A percentile compares a stretch with the other conserved stretches of the same genome.
These are phyloP conservation scores for Megaceryle alcyon DNA, from an alignment of 2,797 vertebrate genomes.

Conservation along the genomic window DNA sequence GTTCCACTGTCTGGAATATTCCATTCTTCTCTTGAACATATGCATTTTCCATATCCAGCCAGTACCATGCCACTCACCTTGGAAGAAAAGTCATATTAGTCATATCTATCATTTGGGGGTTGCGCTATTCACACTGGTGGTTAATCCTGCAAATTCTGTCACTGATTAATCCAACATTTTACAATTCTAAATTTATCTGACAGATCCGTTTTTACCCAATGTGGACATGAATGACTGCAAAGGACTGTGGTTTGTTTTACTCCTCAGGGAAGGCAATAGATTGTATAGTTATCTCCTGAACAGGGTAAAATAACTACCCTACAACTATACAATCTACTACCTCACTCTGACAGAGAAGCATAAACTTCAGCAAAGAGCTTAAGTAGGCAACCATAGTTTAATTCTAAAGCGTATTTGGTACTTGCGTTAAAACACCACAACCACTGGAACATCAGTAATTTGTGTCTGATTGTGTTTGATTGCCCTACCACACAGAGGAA, in stretches of 20 bases:
- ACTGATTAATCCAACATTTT: neutral
- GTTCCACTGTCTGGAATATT: neutral
- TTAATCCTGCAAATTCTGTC: neutral
- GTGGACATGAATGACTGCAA: constrained; percentile 16
- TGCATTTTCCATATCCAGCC: neutral
- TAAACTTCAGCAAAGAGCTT: constrained; percentile 34
- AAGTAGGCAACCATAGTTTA: neutral
- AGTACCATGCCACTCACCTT: neutral
- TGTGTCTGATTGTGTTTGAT: neutral
- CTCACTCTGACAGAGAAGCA: constrained; percentile 89
- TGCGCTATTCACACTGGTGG: neutral
- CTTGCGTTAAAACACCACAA: neutral
- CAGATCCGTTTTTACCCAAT: neutral
- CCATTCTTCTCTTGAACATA: neutral
- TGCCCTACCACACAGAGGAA: neutral
- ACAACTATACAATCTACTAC: constrained; percentile 99
- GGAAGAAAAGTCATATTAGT: neutral
- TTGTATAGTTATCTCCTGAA: constrained; percentile 99
- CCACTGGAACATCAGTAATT: neutral
- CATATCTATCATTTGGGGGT: neutral
- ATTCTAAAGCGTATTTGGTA: neutral
- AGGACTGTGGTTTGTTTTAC: constrained; percentile 75
- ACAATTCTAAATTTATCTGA: neutral
- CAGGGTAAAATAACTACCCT: constrained; percentile 96
- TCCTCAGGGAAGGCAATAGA: constrained; percentile 98